Evolutionary conservation across 2,113 vertebrate genomes (phyloP).

Genomic region (Tonatia bakeri): DNA sequence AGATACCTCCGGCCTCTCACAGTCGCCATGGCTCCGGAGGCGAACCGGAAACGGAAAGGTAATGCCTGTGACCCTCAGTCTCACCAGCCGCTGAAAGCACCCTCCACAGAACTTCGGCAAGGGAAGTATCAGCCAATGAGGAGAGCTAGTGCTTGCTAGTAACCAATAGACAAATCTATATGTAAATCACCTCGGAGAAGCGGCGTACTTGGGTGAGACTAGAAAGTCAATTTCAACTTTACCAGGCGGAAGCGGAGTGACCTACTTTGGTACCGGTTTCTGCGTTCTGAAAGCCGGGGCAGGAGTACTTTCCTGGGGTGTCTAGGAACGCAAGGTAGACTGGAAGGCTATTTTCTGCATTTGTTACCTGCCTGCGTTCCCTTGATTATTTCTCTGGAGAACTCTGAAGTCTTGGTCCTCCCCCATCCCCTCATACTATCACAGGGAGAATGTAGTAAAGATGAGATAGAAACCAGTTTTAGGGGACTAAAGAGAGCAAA

Average conservation of each 20-base stretch:
- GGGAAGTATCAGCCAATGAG: background rate
- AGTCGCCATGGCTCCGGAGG: slow-evolving; percentile 31
- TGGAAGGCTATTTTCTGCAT: fast-evolving
- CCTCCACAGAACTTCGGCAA: background rate
- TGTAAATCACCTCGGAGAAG: background rate
- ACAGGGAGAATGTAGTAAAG: background rate
- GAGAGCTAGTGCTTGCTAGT: background rate
- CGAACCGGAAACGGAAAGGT: slow-evolving; percentile 60
- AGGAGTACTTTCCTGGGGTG: background rate
- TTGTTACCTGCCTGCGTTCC: background rate
- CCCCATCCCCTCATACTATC: no score
- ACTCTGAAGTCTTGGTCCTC: background rate
- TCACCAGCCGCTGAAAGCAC: fast-evolving
- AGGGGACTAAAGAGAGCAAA: background rate
- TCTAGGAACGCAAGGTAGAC: background rate
- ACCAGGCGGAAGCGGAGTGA: fast-evolving
- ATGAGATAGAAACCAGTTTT: background rate
- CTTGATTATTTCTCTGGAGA: background rate
- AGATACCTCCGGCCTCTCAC: fast-evolving
- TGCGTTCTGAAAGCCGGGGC: fast-evolving
- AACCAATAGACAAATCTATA: slow-evolving; percentile 10
- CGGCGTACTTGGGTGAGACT: background rate
- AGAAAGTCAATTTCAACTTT: fast-evolving
- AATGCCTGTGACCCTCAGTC: background rate
- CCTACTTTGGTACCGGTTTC: fast-evolving